These are phyloP conservation scores for Tetramorium simillimum DNA, from an alignment of 1,140 invertebrate genomes.

Conservation along the genomic window DNA sequence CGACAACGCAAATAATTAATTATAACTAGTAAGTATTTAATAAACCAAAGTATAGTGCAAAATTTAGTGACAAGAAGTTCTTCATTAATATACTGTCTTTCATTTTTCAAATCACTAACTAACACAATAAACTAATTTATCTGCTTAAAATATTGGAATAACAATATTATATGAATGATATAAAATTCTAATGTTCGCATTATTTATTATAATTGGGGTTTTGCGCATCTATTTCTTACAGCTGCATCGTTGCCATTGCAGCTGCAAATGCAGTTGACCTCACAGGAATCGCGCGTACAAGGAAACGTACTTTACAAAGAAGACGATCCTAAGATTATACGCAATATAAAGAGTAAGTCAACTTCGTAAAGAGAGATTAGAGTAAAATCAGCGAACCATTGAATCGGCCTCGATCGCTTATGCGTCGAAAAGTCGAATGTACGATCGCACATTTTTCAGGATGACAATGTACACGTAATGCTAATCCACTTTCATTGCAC, in stretches of 20 bases:
- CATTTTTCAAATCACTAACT: neutral
- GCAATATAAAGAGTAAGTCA: constrained; percentile 30
- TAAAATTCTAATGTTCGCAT: neutral
- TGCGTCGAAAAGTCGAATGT: constrained; percentile 67
- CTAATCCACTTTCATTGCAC: constrained; percentile 76
- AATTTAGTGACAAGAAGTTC: neutral
- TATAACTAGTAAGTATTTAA: neutral
- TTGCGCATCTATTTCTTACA: neutral
- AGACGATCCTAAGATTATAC: constrained; percentile 8
- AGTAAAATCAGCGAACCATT: constrained; percentile 71
- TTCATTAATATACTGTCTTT: neutral
- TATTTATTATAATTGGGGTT: neutral
- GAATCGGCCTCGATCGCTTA: constrained; percentile 44
- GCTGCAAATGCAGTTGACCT: neutral
- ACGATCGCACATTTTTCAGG: constrained; percentile 60
- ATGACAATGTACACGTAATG: constrained; percentile 78
- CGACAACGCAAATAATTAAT: neutral
- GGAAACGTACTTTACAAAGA: neutral
- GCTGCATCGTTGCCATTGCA: neutral
- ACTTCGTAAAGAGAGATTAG: constrained; percentile 77
- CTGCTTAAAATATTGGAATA: neutral
- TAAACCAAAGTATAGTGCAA: neutral
- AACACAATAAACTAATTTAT: neutral
- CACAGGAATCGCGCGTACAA: neutral
- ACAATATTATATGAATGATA: neutral